Conservation (phyloP, 2,888 invertebrate species). For the Perdita meconis region DNA sequence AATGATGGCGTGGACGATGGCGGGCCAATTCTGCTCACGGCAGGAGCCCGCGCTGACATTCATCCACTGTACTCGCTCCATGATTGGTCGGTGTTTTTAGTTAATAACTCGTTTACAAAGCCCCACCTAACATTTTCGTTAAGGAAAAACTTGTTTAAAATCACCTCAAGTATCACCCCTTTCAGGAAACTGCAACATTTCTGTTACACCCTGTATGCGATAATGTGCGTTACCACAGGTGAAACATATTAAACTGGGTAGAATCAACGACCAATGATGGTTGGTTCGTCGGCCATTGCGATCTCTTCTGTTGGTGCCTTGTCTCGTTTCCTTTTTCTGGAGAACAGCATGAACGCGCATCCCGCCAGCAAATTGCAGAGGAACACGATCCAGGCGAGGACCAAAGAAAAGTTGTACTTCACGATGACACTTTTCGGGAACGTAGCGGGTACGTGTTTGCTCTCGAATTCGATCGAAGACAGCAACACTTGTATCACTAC, state of each 20-base stretch:
- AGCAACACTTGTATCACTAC: slow-evolving; percentile 93
- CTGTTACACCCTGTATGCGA: slow-evolving; percentile 2
- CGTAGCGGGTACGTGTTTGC: slow-evolving; percentile 87
- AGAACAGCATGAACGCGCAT: slow-evolving; percentile 91
- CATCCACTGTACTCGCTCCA: too few relatives aligned
- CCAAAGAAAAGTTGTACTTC: slow-evolving; percentile 90
- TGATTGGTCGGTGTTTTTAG: too few relatives aligned
- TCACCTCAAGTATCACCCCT: too few relatives aligned
- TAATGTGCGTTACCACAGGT: not conserved
- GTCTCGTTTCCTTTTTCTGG: slow-evolving; percentile 93
- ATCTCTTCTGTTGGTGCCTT: slow-evolving; percentile 93
- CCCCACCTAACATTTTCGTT: too few relatives aligned
- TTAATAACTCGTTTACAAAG: too few relatives aligned
- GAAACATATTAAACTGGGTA: not conserved
- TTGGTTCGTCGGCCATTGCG: slow-evolving; percentile 94
- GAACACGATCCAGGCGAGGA: slow-evolving; percentile 92
- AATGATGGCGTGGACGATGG: too few relatives aligned
- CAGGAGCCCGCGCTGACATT: too few relatives aligned
- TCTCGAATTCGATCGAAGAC: slow-evolving; percentile 90
- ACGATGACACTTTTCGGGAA: slow-evolving; percentile 89
- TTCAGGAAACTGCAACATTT: too few relatives aligned
- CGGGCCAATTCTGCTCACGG: too few relatives aligned
- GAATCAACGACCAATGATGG: slow-evolving; percentile 87
- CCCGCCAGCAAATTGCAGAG: slow-evolving; percentile 89
- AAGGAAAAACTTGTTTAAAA: too few relatives aligned